Base-by-base conservation (phyloP, 2,113 vertebrate genomes). In the Tor tambroides region DNA sequence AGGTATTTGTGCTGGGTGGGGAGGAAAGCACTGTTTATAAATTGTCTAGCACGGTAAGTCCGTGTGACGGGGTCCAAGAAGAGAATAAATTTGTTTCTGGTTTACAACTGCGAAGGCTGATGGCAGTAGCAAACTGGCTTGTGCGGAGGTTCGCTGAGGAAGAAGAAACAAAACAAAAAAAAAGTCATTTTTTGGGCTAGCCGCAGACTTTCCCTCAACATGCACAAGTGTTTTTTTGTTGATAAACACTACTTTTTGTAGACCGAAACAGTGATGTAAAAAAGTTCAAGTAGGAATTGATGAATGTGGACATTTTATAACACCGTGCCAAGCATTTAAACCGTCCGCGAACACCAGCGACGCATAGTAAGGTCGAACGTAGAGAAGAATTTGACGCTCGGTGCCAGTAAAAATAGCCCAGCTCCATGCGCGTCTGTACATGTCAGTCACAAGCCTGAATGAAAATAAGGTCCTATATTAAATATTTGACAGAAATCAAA, bases 31-130 rank as follows among this genome's bases (percentile, higher is more conserved):
- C 74, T 89, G 90, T 91, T 90, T 91, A 91, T 87, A 91, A 89
- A 91, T 88, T 86, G 89, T 90, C 88, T 87, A 21, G 41, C 71
- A 89, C 76, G 72, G 85, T 91, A 88, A 92, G 89, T 92, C 88
- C 14, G 41, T 85, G 89, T 89, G 92, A 92, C 89, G 86, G 90
- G 71, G 92, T 91, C 87, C 92, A 94, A 92, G 90, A 95, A 90
- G 92, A 87, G 94, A 91, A 92, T 92, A 95, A 94, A 96, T 95
- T 95, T 95, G 94, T 95, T 94, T 94, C 92, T 92, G 93, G 93
- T 95, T 96, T 95, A 94, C 92, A 95, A 94, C 95, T 93, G 95
- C 91, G 93, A 94, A 92, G 87, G 91, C 92, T 94, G 94, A 93
- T 92, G 91, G 92, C 93, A 94, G 95, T 95, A 96, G 96, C 95